These are phyloP conservation scores for Enteromius viviparus DNA, from an alignment of 2,797 vertebrate species.

Conservation along the genomic window DNA sequence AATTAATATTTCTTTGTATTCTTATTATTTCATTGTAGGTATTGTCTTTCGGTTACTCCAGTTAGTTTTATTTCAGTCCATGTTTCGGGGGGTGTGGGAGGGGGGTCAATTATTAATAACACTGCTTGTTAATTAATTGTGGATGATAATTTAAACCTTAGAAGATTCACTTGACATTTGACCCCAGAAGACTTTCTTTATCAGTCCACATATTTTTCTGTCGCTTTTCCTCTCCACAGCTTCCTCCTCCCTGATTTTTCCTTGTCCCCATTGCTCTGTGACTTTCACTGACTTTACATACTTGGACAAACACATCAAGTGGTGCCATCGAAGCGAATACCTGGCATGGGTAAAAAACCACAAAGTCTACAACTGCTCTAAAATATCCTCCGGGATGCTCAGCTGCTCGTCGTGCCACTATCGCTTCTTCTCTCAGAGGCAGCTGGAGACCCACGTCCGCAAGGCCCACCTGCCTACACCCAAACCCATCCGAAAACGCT, in stretches of 20 bases:
- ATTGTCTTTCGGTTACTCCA: too few relatives aligned
- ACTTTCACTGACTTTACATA: constrained; percentile 77
- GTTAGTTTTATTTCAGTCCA: neutral
- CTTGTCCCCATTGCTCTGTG: constrained; percentile 76
- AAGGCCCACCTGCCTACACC: constrained; percentile 69
- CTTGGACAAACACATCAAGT: constrained; percentile 80
- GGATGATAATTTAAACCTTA: neutral
- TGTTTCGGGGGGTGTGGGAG: neutral
- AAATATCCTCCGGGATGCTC: constrained; percentile 68
- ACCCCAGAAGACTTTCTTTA: neutral
- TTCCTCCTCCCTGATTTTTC: constrained; percentile 67
- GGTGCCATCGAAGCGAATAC: constrained; percentile 79
- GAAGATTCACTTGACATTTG: neutral
- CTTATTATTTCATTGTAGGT: neutral
- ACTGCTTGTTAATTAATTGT: neutral
- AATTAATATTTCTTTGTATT: neutral
- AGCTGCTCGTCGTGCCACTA: constrained; percentile 69
- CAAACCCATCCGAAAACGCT: constrained; percentile 72
- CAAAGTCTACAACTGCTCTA: constrained; percentile 67
- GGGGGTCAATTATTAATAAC: neutral
- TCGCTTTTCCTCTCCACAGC: constrained; percentile 55
- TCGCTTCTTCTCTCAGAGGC: constrained; percentile 71
- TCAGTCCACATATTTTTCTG: neutral
- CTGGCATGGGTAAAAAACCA: constrained; percentile 70
- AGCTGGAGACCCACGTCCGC: constrained; percentile 69